Evolutionary conservation across 2,888 invertebrate genomes (phyloP).

Genomic region (Cremastinae sp.): DNA sequence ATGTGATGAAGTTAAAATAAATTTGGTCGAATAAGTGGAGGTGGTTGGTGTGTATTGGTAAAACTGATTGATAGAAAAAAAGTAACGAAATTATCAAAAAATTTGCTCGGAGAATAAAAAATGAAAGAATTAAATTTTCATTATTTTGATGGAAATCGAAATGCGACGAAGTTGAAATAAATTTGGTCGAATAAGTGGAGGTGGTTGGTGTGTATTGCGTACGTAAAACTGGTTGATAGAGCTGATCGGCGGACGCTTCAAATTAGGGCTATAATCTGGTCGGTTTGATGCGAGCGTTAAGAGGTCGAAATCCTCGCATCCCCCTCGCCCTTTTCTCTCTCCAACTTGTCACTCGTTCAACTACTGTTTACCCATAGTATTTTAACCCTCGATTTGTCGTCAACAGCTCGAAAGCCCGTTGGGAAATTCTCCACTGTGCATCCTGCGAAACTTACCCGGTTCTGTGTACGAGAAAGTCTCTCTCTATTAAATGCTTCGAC

Average conservation of each 20-base stretch:
- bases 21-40: too few relatives aligned
- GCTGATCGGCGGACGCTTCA: conserved; percentile 61
- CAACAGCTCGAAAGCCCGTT: conserved; percentile 78
- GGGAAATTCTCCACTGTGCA: conserved; percentile 70
- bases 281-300: conserved; percentile 63
- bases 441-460: conserved; percentile 1
- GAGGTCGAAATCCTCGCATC: conserved; percentile 73
- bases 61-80: too few relatives aligned
- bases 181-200: too few relatives aligned
- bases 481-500: background rate
- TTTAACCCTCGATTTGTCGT: conserved; percentile 81
- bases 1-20: too few relatives aligned
- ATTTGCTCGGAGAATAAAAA: too few relatives aligned
- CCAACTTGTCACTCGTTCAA: conserved; percentile 58
- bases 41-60: too few relatives aligned
- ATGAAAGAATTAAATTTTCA: too few relatives aligned
- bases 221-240: conserved; percentile 37
- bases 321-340: conserved; percentile 13
- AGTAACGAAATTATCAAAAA: too few relatives aligned
- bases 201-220: conserved; percentile 20
- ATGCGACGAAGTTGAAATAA: too few relatives aligned
- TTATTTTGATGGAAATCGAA: too few relatives aligned
- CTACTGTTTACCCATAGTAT: conserved; percentile 79
- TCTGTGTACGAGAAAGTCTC: conserved; percentile 1
- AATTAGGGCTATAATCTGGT: conserved; percentile 80